A percentile compares a stretch with the other conserved stretches of the same genome.
Conservation (phyloP, 2,113 vertebrate genomes). For the Cinclus mexicanus region DNA sequence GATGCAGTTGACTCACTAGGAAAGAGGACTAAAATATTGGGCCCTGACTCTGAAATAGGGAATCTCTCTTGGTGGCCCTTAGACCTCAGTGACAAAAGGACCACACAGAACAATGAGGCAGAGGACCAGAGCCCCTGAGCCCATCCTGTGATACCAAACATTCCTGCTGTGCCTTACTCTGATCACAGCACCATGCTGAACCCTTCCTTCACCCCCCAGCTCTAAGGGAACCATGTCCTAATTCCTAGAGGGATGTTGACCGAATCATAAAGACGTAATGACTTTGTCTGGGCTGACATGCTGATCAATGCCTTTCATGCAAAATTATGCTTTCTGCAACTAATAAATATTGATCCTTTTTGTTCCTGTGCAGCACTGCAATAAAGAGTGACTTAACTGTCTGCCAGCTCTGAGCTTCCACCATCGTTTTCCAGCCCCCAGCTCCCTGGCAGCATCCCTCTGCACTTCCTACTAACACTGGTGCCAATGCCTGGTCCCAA, state of each 20-base stretch:
- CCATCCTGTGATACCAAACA: background rate
- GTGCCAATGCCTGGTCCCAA: background rate
- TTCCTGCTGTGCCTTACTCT: background rate
- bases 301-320: slow-evolving; percentile 65
- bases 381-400: slow-evolving; percentile 26
- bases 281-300: background rate
- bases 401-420: background rate
- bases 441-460: background rate
- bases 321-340: slow-evolving; percentile 65
- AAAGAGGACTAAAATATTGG: background rate
- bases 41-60: background rate
- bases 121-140: background rate
- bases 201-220: background rate
- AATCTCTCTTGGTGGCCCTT: background rate
- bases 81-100: background rate
- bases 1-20: background rate
- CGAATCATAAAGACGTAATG: slow-evolving; percentile 44
- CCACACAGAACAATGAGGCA: fast-evolving
- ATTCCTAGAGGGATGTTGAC: background rate
- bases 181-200: background rate
- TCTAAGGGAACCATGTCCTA: background rate
- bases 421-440: background rate
- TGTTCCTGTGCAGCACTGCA: slow-evolving; percentile 49
- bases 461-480: background rate
- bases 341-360: slow-evolving; percentile 66